Base-by-base conservation (phyloP, 2,113 vertebrate genomes). In the Seriola dumerili region DNA sequence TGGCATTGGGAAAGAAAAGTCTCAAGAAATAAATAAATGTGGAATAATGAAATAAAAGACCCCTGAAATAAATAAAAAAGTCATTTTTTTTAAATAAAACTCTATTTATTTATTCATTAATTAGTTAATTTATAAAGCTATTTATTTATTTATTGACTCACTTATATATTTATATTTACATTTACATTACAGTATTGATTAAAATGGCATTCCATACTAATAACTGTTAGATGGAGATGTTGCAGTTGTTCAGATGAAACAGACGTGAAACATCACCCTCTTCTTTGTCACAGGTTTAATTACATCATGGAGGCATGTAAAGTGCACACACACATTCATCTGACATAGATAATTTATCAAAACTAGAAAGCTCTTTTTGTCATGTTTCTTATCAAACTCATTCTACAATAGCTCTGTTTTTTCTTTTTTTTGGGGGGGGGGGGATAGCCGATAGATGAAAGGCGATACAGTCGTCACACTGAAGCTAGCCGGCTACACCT, bases 291-390 rank as follows among this genome's bases (percentile, higher is more conserved):
- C 59, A 55, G 32, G 38, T 73, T 79, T 68, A 16, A 38, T 52
- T 46, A 38, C 17, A 72, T 76, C 19, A 67, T 46, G 14, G 4
- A 70, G 29, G n/a, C 72, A 34, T 69, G 36, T 81, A 67, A 84
- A 78, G 77, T 76, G 71, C 74, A 55, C 25, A 57, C 52, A 55
- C 63, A 85, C 59, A 80, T 80, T 85, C 76, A 62, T 17, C 25
- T 34, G 13, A 59, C 19, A 64, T 3, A 25, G 12, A 7, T 42
- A 2, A n/a, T 72, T 59, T 80, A 57, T 84, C 57, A 85, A 80
- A 85, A 85, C 66, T 70, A 80, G 34, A 65, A 83, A 46, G 61
- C 65, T 75, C 34, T 40, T 34, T 42, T 36, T 23, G 40, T 72
- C 16, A 29, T 1, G 3, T 32, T 34, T 40, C 16, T 44, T 21